Evolutionary conservation across 2,797 vertebrate genomes (phyloP).

Genomic region (Austrolebias charrua): DNA sequence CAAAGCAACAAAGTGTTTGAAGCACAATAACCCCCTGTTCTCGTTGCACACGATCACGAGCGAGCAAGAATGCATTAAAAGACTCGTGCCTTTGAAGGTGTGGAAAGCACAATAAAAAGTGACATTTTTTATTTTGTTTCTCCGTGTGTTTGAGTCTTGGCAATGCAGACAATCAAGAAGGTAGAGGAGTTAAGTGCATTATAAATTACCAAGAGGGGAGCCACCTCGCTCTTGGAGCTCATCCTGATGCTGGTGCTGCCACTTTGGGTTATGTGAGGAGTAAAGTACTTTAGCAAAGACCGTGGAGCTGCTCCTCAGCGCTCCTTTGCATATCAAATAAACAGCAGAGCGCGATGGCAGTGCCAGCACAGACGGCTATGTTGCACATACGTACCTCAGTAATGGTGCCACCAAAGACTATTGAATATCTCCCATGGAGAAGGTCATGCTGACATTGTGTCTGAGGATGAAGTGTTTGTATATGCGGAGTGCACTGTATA

Average conservation of each 20-base stretch:
- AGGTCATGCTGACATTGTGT: conserved; percentile 58
- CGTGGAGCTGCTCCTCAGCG: conserved; percentile 71
- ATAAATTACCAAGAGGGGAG: conserved; percentile 76
- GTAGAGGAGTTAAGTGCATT: conserved; percentile 82
- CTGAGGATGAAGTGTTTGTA: conserved; percentile 45
- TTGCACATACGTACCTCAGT: conserved; percentile 54
- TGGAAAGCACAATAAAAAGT: conserved; percentile 80
- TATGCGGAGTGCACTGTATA: conserved; percentile 23
- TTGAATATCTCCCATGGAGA: conserved; percentile 52
- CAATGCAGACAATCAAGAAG: conserved; percentile 80
- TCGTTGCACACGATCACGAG: conserved; percentile 64
- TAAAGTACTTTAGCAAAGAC: conserved; percentile 80
- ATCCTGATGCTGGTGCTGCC: conserved; percentile 78
- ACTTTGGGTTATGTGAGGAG: conserved; percentile 83
- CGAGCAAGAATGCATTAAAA: conserved; percentile 69
- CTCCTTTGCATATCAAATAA: conserved; percentile 85
- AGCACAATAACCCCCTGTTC: conserved; percentile 67
- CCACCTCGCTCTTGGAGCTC: conserved; percentile 76
- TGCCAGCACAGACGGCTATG: conserved; percentile 71
- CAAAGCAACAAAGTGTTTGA: too few species aligned
- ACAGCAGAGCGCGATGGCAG: conserved; percentile 67
- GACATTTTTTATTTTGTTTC: conserved; percentile 78
- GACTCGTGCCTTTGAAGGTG: conserved; percentile 69
- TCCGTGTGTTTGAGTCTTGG: conserved; percentile 68
- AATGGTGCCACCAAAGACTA: conserved; percentile 57